Conservation (phyloP, 1,140 invertebrate species). For the Acromyrmex echinatior region DNA sequence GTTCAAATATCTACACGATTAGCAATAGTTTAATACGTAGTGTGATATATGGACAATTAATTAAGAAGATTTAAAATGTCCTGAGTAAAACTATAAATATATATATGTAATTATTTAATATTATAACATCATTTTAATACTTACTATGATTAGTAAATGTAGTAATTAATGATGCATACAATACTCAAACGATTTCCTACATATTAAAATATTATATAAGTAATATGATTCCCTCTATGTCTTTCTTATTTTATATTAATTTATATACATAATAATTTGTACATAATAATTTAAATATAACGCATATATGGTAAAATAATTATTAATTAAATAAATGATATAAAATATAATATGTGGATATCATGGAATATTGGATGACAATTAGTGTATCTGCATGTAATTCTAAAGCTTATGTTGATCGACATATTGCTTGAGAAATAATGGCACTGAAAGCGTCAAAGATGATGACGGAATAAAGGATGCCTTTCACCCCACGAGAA, state of each 20-base stretch:
- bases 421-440: conserved; percentile 32
- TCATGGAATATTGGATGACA: not conserved
- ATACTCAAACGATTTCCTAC: not conserved
- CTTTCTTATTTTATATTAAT: not conserved
- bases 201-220: not conserved
- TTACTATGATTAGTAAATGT: not conserved
- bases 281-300: not conserved
- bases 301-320: not conserved
- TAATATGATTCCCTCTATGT: not conserved
- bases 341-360: conserved; percentile 17
- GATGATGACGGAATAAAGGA: conserved; percentile 74
- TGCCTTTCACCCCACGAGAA: conserved; percentile 75
- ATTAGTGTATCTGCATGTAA: not conserved
- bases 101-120: not conserved
- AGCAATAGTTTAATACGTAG: conserved; percentile 46
- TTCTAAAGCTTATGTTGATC: conserved; percentile 13
- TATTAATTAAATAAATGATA: not conserved
- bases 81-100: conserved; percentile 11
- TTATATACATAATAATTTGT: conserved; percentile 11
- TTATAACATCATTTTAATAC: not conserved
- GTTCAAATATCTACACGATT: conserved; percentile 41
- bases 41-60: not conserved
- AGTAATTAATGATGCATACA: not conserved
- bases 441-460: conserved; percentile 35
- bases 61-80: conserved; percentile 19